These are phyloP conservation scores for Eristalis pertinax DNA, from an alignment of 2,888 invertebrate species.

Conservation along the genomic window DNA sequence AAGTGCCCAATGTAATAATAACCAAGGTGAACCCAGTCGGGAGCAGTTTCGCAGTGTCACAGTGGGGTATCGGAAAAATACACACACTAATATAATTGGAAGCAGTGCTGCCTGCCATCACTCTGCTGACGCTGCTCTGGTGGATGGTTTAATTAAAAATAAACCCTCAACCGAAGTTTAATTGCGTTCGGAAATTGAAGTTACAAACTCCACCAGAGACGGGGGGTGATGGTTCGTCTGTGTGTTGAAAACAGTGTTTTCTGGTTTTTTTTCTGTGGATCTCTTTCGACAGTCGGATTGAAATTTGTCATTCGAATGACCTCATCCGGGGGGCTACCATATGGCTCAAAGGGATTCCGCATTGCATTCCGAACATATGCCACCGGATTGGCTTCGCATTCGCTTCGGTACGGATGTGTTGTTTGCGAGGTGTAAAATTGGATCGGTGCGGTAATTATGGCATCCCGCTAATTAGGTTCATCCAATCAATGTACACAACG, in stretches of 20 bases:
- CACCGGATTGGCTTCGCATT: background rate
- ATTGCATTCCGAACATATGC: background rate
- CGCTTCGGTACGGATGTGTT: background rate
- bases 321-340: slow-evolving; percentile 44
- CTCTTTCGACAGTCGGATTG: background rate
- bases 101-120: background rate
- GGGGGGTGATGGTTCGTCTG: background rate
- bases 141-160: slow-evolving; percentile 61
- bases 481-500: background rate
- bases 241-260: background rate
- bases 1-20: slow-evolving; percentile 43
- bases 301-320: slow-evolving; percentile 42
- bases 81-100: slow-evolving; percentile 28
- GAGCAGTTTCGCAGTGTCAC: slow-evolving; percentile 2
- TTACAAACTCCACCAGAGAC: slow-evolving; percentile 2
- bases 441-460: background rate
- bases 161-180: slow-evolving; percentile 45
- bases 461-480: background rate
- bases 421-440: background rate
- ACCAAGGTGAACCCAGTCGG: slow-evolving; percentile 27
- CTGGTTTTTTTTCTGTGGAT: background rate
- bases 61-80: slow-evolving; percentile 34
- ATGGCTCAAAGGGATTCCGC: background rate
- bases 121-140: slow-evolving; percentile 1
- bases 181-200: slow-evolving; percentile 49